Evolutionary conservation across 2,797 vertebrate genomes (phyloP), one percentile per base, ranked within the genome.

Genomic region (Ceyx erithaca): DNA sequence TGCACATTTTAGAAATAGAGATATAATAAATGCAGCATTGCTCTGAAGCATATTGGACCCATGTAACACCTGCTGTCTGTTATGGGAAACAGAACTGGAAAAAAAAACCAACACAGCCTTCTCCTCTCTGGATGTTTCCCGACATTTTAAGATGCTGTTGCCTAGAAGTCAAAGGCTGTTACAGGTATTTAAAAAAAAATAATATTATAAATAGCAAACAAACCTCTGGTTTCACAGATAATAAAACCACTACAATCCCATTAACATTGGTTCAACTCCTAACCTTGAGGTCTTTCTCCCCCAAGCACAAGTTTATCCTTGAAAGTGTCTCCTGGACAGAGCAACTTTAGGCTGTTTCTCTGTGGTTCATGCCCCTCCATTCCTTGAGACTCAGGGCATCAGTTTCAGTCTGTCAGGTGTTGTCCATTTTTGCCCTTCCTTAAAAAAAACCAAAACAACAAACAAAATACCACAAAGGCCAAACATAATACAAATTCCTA

Each of bases 271-370:
- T 49, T 59, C 59, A 37, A 12, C 10, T 69, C 37, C 28, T 10
- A 61, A 48, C 33, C 49, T 69, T 52, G 49, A 37, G 9, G 35
- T 5, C 1, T 2, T 61, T 48, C 52, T 10, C 48, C 70, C 77
- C 46, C 55, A 40, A 96, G 88, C 59, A 75, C 73, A 91, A 40
- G 28, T 81, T 91, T 55, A 49, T 64, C 52, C 80, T 72, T 80
- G 66, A 57, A 68, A 86, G 31, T 4, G 14, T 61, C 72, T 67
- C 67, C 52, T 41, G 55, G 61, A 83, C 66, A 77, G 40, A 63
- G n/a, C 63, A 78, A 35, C 61, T 78, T 21, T 1, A 69, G 78
- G 51, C 37, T 77, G 30, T 16, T 40, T 22, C 71, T 72, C 51
- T 20, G 55, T 21, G 45, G n/a, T 21, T 26, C 46, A 10, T 0